Evolutionary conservation across 2,888 invertebrate genomes (phyloP).

Genomic region (Polietes domitor): DNA sequence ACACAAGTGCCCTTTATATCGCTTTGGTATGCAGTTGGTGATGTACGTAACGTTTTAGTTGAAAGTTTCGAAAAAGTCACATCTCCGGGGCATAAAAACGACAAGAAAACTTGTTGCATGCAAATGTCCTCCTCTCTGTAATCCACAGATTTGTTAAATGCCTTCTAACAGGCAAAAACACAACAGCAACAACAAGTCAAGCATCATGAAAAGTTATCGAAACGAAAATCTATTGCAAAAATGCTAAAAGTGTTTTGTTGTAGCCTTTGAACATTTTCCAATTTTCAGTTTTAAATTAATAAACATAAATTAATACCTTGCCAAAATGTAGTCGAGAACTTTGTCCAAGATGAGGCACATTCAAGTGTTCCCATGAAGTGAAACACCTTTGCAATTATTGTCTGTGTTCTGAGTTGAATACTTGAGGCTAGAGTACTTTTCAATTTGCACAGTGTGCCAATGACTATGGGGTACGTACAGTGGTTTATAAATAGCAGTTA

Average conservation of each 20-base stretch:
- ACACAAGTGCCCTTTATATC: no score
- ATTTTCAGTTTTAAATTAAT: constrained; percentile 16
- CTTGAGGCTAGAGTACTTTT: no score
- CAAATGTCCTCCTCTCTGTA: background rate
- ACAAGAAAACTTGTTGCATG: constrained; percentile 39
- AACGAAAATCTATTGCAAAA: background rate
- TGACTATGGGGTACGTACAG: no score
- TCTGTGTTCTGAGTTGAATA: no score
- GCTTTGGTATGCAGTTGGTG: background rate
- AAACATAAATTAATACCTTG: background rate
- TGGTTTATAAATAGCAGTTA: no score
- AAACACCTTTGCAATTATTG: background rate
- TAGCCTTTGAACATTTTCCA: background rate
- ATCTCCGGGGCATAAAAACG: constrained; percentile 22
- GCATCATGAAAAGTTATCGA: background rate
- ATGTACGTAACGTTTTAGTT: background rate
- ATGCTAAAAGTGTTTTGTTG: background rate
- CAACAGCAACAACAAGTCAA: background rate
- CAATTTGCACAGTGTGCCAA: no score
- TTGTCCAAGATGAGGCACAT: background rate
- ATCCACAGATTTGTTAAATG: constrained; percentile 5
- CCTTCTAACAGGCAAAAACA: background rate
- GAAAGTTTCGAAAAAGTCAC: constrained; percentile 31
- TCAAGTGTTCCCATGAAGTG: background rate
- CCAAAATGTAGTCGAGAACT: background rate